These are phyloP conservation scores for Phrynosoma blainvillii DNA, from an alignment of 2,113 vertebrate species.

Conservation along the genomic window DNA sequence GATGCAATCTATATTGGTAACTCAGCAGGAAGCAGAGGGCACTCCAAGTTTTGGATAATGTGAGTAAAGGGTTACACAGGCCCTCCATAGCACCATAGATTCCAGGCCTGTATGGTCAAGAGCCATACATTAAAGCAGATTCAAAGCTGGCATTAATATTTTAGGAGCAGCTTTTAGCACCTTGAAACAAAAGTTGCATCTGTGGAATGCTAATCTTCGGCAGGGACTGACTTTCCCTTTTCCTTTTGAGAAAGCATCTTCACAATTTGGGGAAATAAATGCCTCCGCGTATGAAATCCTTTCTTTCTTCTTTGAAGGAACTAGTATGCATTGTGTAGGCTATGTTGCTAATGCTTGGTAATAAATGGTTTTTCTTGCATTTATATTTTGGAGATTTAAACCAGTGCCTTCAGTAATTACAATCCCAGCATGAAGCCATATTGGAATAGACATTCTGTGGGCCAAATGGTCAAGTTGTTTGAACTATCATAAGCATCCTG, in stretches of 20 bases:
- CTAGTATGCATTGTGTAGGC: background rate
- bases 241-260: background rate
- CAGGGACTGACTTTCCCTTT: background rate
- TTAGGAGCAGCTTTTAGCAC: background rate
- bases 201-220: background rate
- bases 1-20: background rate
- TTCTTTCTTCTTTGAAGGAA: background rate
- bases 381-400: background rate
- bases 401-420: background rate
- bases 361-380: background rate
- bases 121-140: background rate
- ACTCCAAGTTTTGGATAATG: background rate
- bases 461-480: background rate
- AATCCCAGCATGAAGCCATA: background rate
- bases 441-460: background rate
- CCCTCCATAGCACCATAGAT: background rate
- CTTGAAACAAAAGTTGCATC: too few relatives aligned
- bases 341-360: background rate
- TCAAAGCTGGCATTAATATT: background rate
- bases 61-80: background rate
- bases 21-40: background rate
- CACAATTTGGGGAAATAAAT: background rate
- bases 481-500: too few relatives aligned
- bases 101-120: background rate
- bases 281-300: background rate